phyloP scores from a whole-genome alignment of 2,113 vertebrate species.

The Eupsittula cactorum region DNA sequence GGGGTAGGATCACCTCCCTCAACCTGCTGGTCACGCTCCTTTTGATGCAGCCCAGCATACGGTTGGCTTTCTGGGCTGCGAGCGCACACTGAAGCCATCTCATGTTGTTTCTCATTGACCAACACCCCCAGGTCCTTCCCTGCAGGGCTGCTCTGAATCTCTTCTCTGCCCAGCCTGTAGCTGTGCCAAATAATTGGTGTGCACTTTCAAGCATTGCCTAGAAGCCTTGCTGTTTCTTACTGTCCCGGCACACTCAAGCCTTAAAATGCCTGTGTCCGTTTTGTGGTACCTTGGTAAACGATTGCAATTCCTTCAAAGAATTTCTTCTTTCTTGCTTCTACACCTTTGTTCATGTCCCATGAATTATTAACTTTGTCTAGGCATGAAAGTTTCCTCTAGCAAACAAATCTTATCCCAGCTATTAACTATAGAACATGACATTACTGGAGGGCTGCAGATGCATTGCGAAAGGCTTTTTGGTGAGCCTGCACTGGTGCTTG shows the following conservation, averaged over 20 bases:
- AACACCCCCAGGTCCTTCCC: background rate
- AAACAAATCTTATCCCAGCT: background rate
- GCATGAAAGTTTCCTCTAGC: background rate
- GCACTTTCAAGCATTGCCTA: background rate
- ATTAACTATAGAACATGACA: background rate
- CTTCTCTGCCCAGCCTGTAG: background rate
- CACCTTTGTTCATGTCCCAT: background rate
- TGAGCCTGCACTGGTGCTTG: background rate
- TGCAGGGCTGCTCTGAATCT: background rate
- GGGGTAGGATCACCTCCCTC: no score
- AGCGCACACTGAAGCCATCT: background rate
- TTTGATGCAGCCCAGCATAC: no score
- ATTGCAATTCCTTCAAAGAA: background rate
- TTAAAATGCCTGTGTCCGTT: background rate
- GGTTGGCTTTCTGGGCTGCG: no score
- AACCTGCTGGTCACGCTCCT: no score
- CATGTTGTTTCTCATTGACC: background rate
- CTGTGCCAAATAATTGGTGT: background rate
- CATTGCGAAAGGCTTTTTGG: accelerated
- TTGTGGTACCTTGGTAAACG: background rate
- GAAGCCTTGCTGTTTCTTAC: background rate
- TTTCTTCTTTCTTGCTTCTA: background rate
- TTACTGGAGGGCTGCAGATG: background rate
- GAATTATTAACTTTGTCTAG: background rate
- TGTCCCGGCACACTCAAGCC: background rate